Evolutionary conservation across 2,113 vertebrate species (phyloP).

Genomic region (Salvelinus sp.): DNA sequence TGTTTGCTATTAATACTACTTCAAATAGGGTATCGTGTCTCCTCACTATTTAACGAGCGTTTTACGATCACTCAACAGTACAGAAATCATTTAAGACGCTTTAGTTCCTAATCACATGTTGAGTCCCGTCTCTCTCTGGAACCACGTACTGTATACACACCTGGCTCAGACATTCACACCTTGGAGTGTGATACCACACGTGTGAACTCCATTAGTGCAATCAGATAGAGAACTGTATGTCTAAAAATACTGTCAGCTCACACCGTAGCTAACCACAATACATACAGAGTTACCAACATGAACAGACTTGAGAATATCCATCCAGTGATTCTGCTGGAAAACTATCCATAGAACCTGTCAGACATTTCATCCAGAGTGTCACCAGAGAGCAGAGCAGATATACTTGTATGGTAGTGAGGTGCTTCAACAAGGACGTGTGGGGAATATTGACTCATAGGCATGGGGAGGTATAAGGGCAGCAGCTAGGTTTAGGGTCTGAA

Average conservation of each 20-base stretch:
- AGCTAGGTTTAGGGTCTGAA: slow-evolving; percentile 50
- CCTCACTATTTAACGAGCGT: neutral
- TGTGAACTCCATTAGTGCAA: neutral
- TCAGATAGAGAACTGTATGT: neutral
- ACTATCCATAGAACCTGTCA: too few species aligned
- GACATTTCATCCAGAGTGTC: too few species aligned
- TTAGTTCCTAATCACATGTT: neutral
- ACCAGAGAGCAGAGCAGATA: too few species aligned
- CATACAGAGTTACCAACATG: too few species aligned
- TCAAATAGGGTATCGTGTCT: neutral
- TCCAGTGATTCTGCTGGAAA: too few species aligned
- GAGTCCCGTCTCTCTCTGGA: neutral
- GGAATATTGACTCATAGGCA: slow-evolving; percentile 11
- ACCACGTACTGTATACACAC: too few species aligned
- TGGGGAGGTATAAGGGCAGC: neutral
- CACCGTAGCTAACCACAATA: too few species aligned
- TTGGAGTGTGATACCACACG: neutral
- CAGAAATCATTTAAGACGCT: neutral
- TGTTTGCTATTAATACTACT: too few species aligned
- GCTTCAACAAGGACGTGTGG: too few species aligned
- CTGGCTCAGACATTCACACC: too few species aligned
- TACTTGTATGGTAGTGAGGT: neutral
- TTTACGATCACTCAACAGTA: neutral
- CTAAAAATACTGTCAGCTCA: neutral
- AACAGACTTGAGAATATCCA: too few species aligned